Percentiles rank a stretch among this genome's conserved stretches.
Evolutionary conservation across 2,888 invertebrate genomes (phyloP).

Genomic region (Macropis europaea): DNA sequence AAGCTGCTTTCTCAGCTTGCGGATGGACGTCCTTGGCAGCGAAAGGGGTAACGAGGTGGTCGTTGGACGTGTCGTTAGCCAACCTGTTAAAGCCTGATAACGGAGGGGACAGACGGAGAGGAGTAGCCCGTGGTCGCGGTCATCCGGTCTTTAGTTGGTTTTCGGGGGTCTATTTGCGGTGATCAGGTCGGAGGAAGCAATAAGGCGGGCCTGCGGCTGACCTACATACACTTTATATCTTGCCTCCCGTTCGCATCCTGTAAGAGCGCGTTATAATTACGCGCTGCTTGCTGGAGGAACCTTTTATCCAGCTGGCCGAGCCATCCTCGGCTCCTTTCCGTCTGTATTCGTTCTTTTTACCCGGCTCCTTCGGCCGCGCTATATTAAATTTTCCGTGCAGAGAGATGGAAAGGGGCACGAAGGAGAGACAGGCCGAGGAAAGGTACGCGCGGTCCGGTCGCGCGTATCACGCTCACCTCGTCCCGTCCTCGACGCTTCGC

Average conservation of each 20-base stretch:
- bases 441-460: too few relatives aligned
- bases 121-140: not conserved
- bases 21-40: too few relatives aligned
- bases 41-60: too few relatives aligned
- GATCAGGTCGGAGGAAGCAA: conserved; percentile 52
- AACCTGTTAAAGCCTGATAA: too few relatives aligned
- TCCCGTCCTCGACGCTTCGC: too few relatives aligned
- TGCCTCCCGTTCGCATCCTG: conserved; percentile 27
- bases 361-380: not conserved
- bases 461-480: too few relatives aligned
- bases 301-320: conserved; percentile 37
- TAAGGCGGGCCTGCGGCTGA: conserved; percentile 66
- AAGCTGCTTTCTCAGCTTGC: too few relatives aligned
- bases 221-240: conserved; percentile 61
- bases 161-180: conserved; percentile 21
- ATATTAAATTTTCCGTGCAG: conserved; percentile 46
- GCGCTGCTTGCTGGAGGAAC: conserved; percentile 24
- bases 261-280: conserved; percentile 55
- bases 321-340: conserved; percentile 7
- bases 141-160: conserved; percentile 9
- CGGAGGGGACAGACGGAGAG: not conserved
- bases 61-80: too few relatives aligned
- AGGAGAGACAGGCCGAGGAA: not conserved
- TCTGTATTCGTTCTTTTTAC: conserved; percentile 5
- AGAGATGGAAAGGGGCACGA: conserved; percentile 8